These are phyloP conservation scores for Chionis minor DNA, from an alignment of 2,113 vertebrate genomes.

Conservation along the genomic window DNA sequence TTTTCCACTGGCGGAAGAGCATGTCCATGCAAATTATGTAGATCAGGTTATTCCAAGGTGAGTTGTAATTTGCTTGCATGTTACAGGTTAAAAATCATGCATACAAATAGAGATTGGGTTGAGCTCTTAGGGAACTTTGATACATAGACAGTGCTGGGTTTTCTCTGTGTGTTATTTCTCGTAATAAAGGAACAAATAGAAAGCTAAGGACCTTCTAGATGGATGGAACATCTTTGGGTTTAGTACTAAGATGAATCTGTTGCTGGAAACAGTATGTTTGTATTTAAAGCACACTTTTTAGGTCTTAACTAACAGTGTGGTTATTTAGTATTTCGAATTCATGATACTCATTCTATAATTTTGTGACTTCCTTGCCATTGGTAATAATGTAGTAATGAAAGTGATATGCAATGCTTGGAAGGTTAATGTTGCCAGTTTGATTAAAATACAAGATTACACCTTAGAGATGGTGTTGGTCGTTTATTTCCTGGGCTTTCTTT, in stretches of 20 bases:
- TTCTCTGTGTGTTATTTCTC: background rate
- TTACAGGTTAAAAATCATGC: background rate
- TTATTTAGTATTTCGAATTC: background rate
- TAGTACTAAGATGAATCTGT: background rate
- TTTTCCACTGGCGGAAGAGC: background rate
- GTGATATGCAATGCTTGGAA: background rate
- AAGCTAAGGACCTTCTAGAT: background rate
- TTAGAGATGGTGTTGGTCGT: background rate
- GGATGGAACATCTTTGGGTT: background rate
- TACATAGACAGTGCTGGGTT: background rate
- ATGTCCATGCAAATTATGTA: background rate
- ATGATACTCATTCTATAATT: background rate
- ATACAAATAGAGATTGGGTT: background rate
- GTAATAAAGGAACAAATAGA: background rate
- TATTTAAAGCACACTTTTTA: background rate
- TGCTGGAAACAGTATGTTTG: background rate
- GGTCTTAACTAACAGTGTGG: background rate
- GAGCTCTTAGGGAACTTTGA: background rate
- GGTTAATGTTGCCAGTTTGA: background rate
- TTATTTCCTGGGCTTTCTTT: background rate
- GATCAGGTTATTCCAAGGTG: background rate
- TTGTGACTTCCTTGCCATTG: background rate
- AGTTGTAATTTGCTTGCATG: background rate
- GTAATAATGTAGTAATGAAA: constrained; percentile 9
- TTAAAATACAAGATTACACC: background rate